Conservation (phyloP, 2,888 invertebrate genomes). For the Scrobipalpa atriplicella region DNA sequence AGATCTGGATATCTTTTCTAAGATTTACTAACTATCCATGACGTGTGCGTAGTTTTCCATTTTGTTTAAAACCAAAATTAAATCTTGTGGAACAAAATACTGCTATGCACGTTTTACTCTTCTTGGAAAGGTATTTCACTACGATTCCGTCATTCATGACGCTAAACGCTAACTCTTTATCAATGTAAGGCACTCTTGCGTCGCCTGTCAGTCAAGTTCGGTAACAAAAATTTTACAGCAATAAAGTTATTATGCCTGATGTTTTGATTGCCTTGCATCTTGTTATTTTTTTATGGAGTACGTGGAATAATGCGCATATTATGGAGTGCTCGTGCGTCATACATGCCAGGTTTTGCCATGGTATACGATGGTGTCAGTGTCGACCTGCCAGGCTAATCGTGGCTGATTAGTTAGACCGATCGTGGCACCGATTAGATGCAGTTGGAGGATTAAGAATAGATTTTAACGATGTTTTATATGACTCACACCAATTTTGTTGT, state of each 20-base stretch:
- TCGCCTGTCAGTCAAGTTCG: not conserved
- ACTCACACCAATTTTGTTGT: not conserved
- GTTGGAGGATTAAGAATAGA: not conserved
- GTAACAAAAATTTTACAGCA: conserved; percentile 8
- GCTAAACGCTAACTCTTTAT: not conserved
- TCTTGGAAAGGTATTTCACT: not conserved
- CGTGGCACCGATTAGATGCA: not conserved
- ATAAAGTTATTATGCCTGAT: conserved; percentile 3
- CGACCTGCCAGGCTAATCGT: not conserved
- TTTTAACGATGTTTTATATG: not conserved
- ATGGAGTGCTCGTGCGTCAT: not conserved
- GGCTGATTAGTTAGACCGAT: conserved; percentile 8
- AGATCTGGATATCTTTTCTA: too few species aligned
- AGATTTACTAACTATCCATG: too few species aligned
- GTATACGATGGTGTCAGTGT: not conserved
- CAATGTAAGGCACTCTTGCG: not conserved
- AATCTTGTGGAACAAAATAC: conserved; percentile 6
- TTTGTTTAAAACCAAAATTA: not conserved
- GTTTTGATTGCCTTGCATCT: conserved; percentile 4
- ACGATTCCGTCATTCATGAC: too few species aligned
- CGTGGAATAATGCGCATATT: conserved; percentile 15
- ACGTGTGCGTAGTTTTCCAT: not conserved
- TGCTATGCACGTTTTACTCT: not conserved
- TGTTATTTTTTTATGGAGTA: not conserved
- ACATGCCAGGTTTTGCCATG: not conserved